Percentiles rank a stretch among this genome's conserved stretches.
Conservation (phyloP, 2,888 invertebrate genomes). For the Ophion ellenae region DNA sequence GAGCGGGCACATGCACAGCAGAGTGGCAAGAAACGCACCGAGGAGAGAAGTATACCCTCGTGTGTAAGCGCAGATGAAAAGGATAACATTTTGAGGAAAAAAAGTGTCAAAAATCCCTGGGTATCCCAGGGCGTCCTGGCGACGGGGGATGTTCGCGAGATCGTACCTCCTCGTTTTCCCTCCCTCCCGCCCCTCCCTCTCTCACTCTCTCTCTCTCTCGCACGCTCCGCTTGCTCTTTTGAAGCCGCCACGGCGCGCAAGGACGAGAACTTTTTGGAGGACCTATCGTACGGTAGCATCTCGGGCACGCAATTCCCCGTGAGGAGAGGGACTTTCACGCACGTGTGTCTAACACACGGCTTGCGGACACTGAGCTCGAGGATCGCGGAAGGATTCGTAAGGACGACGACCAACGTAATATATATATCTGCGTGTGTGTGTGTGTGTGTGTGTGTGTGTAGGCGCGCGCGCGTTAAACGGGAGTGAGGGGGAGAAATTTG, state of each 20-base stretch:
- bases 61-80: constrained; percentile 10
- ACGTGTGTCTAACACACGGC: constrained; percentile 58
- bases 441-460: constrained; percentile 9
- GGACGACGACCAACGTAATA: not conserved
- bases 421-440: no score
- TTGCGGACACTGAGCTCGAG: constrained; percentile 39
- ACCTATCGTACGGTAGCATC: constrained; percentile 70
- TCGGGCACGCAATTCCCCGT: constrained; percentile 67
- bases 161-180: not conserved
- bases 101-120: constrained; percentile 17
- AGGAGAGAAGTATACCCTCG: not conserved
- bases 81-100: not conserved
- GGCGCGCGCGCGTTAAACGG: not conserved
- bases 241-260: constrained; percentile 43
- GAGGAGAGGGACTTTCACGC: constrained; percentile 61
- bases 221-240: constrained; percentile 7
- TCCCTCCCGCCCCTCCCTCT: constrained; percentile 8
- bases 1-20: constrained; percentile 1
- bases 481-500: constrained; percentile 21
- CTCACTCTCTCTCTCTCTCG: constrained; percentile 21
- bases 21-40: not conserved
- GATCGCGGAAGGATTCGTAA: constrained; percentile 35
- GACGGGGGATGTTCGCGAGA: constrained; percentile 34
- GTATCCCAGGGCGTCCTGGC: constrained; percentile 26
- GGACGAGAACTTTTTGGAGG: constrained; percentile 57